These are phyloP conservation scores for Drosophila erecta DNA, from an alignment of 1,140 invertebrate genomes.

Conservation along the genomic window DNA sequence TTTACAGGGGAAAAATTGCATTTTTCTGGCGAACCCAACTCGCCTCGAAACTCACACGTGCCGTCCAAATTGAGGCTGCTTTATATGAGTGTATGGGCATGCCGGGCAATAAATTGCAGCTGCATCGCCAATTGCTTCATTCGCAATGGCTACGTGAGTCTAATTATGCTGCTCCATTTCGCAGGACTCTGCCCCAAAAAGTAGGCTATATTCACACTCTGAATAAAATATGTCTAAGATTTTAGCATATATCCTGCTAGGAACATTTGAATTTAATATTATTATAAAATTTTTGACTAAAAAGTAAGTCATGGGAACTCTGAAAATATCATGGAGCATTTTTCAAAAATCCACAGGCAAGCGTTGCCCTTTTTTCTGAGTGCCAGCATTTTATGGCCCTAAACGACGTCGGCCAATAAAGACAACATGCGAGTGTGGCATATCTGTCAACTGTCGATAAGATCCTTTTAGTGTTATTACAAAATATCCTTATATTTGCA, in stretches of 20 bases:
- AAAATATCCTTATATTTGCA: constrained; percentile 54
- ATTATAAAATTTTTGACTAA: background rate
- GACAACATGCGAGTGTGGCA: constrained; percentile 27
- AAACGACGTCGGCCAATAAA: constrained; percentile 31
- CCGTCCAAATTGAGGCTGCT: constrained; percentile 51
- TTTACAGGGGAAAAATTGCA: constrained; percentile 75
- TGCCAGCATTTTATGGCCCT: constrained; percentile 48
- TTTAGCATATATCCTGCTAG: background rate
- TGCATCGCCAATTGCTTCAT: constrained; percentile 70
- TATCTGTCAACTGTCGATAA: constrained; percentile 40
- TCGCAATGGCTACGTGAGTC: constrained; percentile 45
- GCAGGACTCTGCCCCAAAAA: constrained; percentile 18
- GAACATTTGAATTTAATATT: too few relatives aligned
- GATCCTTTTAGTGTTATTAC: constrained; percentile 79
- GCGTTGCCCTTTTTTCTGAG: background rate
- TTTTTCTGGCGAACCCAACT: constrained; percentile 71
- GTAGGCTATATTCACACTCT: constrained; percentile 22
- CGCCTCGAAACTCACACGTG: constrained; percentile 77
- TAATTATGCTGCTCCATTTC: constrained; percentile 55
- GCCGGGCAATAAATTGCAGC: constrained; percentile 61
- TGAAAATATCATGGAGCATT: background rate
- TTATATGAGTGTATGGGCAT: constrained; percentile 24
- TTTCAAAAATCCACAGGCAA: background rate
- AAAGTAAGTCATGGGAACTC: background rate
- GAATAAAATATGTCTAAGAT: too few relatives aligned